phyloP scores from a whole-genome alignment of 2,797 vertebrate genomes.

The Lagocephalus sceleratus region DNA sequence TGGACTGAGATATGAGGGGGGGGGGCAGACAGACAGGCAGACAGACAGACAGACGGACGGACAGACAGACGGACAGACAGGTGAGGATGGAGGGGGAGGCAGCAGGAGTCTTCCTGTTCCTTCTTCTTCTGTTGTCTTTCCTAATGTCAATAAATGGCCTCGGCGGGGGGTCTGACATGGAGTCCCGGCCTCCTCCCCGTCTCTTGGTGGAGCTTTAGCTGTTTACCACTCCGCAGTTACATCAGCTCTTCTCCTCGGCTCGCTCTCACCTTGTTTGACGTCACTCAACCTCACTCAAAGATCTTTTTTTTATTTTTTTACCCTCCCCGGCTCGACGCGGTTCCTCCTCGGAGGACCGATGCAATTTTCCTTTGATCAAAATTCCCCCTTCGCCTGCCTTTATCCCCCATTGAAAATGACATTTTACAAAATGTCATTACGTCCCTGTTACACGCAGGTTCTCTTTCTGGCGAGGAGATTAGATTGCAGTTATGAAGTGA shows the following conservation, averaged over 20 bases:
- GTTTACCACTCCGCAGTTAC: slow-evolving; percentile 38
- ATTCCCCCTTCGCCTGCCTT: slow-evolving; percentile 41
- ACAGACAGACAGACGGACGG: slow-evolving; percentile 14
- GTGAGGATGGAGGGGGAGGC: slow-evolving; percentile 10
- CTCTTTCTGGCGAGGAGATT: slow-evolving; percentile 29
- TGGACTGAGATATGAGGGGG: slow-evolving; percentile 14
- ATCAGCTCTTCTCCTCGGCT: slow-evolving; percentile 31
- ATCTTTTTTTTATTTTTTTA: too few species aligned
- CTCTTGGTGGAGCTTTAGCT: slow-evolving; percentile 34
- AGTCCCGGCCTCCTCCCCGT: slow-evolving; percentile 29
- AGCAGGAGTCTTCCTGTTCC: too few species aligned
- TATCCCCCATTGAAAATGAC: slow-evolving; percentile 60
- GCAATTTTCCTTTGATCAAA: slow-evolving; percentile 63
- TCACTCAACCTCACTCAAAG: slow-evolving; percentile 42
- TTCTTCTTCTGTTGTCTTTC: slow-evolving; percentile 23
- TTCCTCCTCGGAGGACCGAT: slow-evolving; percentile 41
- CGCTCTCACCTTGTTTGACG: slow-evolving; percentile 48
- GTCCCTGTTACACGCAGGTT: slow-evolving; percentile 24
- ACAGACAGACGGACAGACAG: slow-evolving; percentile 33
- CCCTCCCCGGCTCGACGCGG: slow-evolving; percentile 34
- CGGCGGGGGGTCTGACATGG: slow-evolving; percentile 56
- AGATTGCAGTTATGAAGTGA: not conserved
- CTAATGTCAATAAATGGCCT: slow-evolving; percentile 52
- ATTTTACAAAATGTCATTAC: slow-evolving; percentile 65
- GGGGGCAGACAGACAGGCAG: slow-evolving; percentile 15